These are phyloP conservation scores for Ctenoplectra terminalis DNA, from an alignment of 1,140 invertebrate genomes.

Conservation along the genomic window DNA sequence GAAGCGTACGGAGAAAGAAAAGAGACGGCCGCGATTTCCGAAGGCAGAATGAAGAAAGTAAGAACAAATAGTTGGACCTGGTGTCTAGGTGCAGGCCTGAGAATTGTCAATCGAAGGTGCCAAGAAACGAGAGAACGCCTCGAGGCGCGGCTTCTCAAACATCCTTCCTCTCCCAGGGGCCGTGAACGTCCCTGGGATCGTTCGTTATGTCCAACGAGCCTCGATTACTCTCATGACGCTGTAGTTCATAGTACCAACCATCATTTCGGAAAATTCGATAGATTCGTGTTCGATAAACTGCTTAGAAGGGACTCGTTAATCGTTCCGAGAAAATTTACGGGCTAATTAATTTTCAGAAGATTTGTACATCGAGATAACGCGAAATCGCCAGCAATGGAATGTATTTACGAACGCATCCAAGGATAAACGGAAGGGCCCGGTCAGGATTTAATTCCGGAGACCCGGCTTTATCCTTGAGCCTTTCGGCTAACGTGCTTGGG, in stretches of 20 bases:
- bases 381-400: not conserved
- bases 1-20: not conserved
- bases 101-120: conserved; percentile 82
- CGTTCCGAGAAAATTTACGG: no score
- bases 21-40: conserved; percentile 9
- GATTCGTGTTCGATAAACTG: not conserved
- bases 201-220: conserved; percentile 25
- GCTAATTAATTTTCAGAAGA: not conserved
- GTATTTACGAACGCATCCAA: not conserved
- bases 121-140: conserved; percentile 74
- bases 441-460: not conserved
- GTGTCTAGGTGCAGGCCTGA: conserved; percentile 67
- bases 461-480: not conserved
- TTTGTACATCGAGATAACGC: not conserved
- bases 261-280: no score
- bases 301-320: no score
- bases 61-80: conserved; percentile 58
- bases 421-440: no score
- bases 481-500: not conserved
- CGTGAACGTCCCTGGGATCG: conserved; percentile 55
- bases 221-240: not conserved
- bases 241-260: no score
- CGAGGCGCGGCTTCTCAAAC: conserved; percentile 79
- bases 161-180: conserved; percentile 76
- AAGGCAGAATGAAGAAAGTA: conserved; percentile 38